Evolutionary conservation across 1,140 invertebrate species (phyloP).

Genomic region (Penaeus japonicus): DNA sequence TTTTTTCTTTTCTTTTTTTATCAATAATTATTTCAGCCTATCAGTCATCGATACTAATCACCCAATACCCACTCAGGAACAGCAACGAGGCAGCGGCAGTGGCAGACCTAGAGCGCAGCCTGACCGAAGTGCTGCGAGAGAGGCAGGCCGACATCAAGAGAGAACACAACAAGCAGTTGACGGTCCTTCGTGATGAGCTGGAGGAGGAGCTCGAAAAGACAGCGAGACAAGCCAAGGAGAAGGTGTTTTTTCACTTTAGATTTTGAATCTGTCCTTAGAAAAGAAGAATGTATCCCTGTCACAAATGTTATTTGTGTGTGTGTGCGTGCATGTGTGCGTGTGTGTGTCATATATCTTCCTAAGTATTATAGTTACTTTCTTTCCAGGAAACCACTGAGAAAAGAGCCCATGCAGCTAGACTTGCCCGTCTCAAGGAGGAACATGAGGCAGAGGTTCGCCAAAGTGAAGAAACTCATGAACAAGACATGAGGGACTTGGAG

Average conservation of each 20-base stretch:
- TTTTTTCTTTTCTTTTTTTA: neutral
- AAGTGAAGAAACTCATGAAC: neutral
- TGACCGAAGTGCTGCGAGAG: conserved; percentile 31
- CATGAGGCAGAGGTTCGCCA: neutral
- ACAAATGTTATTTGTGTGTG: too few species aligned
- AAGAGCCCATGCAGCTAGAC: conserved; percentile 1
- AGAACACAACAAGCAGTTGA: conserved; percentile 29
- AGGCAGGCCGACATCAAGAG: conserved; percentile 25
- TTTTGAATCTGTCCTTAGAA: too few species aligned
- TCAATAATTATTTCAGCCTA: neutral
- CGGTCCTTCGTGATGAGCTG: conserved; percentile 14
- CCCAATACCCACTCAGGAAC: neutral
- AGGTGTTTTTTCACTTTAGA: neutral
- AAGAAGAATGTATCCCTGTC: too few species aligned
- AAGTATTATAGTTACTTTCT: neutral
- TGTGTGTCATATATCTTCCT: too few species aligned
- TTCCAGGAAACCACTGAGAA: conserved; percentile 36
- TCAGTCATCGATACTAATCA: neutral
- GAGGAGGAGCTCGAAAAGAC: conserved; percentile 38
- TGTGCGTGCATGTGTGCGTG: too few species aligned
- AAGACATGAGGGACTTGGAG: conserved; percentile 14
- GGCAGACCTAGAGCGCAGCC: conserved; percentile 23
- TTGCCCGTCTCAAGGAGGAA: conserved; percentile 21
- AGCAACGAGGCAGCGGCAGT: conserved; percentile 14
- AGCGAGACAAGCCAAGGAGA: conserved; percentile 39